Evolutionary conservation across 2,113 vertebrate species (phyloP).

Genomic region (Phalacrocorax aristotelis): DNA sequence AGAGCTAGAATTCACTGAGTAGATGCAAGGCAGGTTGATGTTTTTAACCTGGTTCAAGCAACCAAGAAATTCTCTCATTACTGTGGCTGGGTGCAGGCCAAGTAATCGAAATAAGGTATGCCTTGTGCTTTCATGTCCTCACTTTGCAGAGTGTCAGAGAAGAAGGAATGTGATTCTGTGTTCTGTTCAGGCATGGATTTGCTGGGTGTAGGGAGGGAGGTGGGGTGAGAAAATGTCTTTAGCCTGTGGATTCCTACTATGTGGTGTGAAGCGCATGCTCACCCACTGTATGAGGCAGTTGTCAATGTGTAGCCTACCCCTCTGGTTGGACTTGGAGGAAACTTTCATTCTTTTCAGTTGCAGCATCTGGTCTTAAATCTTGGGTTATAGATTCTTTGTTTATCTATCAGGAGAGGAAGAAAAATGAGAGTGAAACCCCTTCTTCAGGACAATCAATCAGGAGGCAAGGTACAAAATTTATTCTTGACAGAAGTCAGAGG

Average conservation of each 20-base stretch:
- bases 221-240: neutral
- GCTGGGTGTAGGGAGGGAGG: rapidly evolving
- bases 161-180: neutral
- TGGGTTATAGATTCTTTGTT: neutral
- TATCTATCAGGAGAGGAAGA: neutral
- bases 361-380: neutral
- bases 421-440: neutral
- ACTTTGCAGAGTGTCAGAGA: neutral
- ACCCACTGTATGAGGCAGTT: neutral
- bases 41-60: neutral
- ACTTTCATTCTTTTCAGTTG: neutral
- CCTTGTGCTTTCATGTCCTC: neutral
- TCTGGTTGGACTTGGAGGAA: neutral
- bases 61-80: neutral
- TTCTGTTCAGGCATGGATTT: neutral
- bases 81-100: neutral
- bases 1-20: neutral
- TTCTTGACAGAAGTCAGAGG: neutral
- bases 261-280: neutral
- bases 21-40: neutral
- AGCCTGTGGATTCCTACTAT: neutral
- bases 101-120: neutral
- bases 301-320: neutral
- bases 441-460: neutral
- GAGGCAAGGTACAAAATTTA: neutral